These are phyloP conservation scores for Corythornis vintsioides DNA, from an alignment of 2,113 vertebrate genomes.

Conservation along the genomic window DNA sequence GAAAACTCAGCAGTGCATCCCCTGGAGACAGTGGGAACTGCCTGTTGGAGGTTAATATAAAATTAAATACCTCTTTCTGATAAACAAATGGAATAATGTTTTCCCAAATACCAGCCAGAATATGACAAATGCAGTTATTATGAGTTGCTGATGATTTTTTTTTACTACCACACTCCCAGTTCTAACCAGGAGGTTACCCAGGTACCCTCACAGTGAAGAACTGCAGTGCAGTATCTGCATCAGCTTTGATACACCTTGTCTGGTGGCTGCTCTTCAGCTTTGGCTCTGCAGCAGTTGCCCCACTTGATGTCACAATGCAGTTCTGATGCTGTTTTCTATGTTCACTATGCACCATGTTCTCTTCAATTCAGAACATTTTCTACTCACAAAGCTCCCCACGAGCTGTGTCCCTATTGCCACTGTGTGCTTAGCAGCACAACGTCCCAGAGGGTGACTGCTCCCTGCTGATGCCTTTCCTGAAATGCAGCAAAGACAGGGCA, in stretches of 20 bases:
- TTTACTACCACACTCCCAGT: too few relatives aligned
- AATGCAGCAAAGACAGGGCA: accelerated
- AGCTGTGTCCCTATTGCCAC: not conserved
- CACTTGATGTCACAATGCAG: not conserved
- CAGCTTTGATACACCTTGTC: not conserved
- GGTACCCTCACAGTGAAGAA: not conserved
- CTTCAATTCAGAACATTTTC: not conserved
- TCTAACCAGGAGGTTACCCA: not conserved
- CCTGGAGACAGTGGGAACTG: not conserved
- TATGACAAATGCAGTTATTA: not conserved
- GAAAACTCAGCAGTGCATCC: not conserved
- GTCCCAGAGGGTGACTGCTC: not conserved
- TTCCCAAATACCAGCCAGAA: not conserved
- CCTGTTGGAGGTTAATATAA: not conserved
- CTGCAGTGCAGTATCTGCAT: not conserved
- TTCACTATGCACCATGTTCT: not conserved
- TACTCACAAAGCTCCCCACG: not conserved
- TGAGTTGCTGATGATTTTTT: not conserved
- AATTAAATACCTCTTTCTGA: not conserved
- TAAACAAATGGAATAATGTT: not conserved
- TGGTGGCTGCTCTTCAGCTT: not conserved
- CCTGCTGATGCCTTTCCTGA: not conserved
- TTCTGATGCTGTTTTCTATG: not conserved
- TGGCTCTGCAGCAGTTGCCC: not conserved
- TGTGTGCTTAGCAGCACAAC: not conserved